Evolutionary conservation across 2,113 vertebrate species (phyloP), one percentile per base, ranked within the genome.

Genomic region (Gymnocephalus cernua): DNA sequence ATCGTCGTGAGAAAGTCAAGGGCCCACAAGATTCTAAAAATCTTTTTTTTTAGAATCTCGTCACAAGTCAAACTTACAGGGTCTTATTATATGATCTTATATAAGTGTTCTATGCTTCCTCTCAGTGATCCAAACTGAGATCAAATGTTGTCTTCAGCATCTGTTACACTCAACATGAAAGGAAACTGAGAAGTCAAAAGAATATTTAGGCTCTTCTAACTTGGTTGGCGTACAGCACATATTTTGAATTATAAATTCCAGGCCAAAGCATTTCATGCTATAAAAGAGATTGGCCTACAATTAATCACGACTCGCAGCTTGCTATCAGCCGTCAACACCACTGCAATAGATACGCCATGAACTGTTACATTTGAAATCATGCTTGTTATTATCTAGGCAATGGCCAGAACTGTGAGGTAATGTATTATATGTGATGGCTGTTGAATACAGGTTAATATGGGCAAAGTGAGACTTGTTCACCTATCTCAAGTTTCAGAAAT

Each of bases 391-490:
- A 62, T 59, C 18, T 1, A 29, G 13, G 4, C 2, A n/a, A 53
- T 8, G 8, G 51, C 1, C 6, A 59, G 15, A 45, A 54, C 27
- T 45, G 10, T 11, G 4, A 6, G n/a, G 16, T 69, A 25, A 35
- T 35, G 6, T 48, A 58, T 58, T 23, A 32, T 19, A 10, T 23
- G 2, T 48, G 21, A 47, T 16, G 38, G n/a, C 8, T 23, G 15
- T 27, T 74, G 16, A 15, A 27, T 13, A 23, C 2, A 25, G 3
- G 0, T 12, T 16, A 3, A 11, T 41, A 41, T 4, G 21, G 32
- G 48, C 79, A 80, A 80, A 68, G 16, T 13, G 0, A 54, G 56
- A 82, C 84, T 73, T 90, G 86, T 77, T 83, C 10, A 6, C 1
- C 11, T 4, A 56, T 0, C 73, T 87, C 58, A 15, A 16, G 53